Conservation (phyloP, 2,797 vertebrate genomes). For the Halcyon chelicuti region DNA sequence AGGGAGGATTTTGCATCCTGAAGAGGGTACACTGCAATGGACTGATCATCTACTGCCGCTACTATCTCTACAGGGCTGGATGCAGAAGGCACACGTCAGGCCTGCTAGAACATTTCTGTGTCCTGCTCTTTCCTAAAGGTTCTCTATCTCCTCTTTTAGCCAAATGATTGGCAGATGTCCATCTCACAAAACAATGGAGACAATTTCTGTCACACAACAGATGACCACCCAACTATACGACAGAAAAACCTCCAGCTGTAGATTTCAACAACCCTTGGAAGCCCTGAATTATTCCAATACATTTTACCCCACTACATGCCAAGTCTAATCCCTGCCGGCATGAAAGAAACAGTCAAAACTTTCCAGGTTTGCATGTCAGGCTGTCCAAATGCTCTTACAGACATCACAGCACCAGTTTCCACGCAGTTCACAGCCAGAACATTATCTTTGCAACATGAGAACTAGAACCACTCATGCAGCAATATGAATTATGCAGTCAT, state of each 20-base stretch:
- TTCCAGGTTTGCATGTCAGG: background rate
- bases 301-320: background rate
- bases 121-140: background rate
- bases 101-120: background rate
- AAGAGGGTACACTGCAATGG: background rate
- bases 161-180: background rate
- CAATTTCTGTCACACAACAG: background rate
- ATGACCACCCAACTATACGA: background rate
- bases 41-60: background rate
- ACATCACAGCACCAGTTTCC: background rate
- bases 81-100: accelerated
- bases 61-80: accelerated
- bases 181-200: background rate
- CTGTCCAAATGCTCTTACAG: background rate
- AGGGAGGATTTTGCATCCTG: background rate
- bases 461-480: background rate
- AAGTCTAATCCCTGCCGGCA: background rate
- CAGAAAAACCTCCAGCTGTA: background rate
- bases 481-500: background rate
- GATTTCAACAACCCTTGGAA: background rate
- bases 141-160: background rate
- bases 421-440: background rate
- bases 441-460: background rate
- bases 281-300: background rate
- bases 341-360: background rate